Base-by-base conservation (phyloP, 2,113 vertebrate genomes). In the Heteronetta atricapilla region DNA sequence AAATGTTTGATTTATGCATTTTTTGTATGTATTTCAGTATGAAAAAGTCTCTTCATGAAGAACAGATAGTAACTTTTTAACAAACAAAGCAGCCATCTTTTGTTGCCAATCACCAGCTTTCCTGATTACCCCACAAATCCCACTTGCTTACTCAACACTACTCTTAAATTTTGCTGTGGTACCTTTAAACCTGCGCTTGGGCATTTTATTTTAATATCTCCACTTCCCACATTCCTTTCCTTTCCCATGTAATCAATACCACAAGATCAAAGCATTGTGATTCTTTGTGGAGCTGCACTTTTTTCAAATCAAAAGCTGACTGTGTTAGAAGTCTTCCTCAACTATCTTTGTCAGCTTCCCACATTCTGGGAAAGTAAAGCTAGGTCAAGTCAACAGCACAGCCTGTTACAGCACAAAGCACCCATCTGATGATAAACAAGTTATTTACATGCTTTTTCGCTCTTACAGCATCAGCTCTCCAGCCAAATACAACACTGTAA, bases 361-460 rank as follows among this genome's bases (percentile, higher is more conserved):
- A 29, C 13, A 7, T 62, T 82, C 85, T 63, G 53, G 73, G 81
- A 76, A 82, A 88, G 62, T 8, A 79, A 82, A 96, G 86, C 81
- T 76, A 64, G 50, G 40, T 53, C 4, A 7, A 88, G 55, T 13
- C 77, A 94, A 70, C 66, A 90, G 88, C 80, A 60, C 94, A 79
- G 86, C 59, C 59, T 87, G 93, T 90, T 77, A 86, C 55, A 80
- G 93, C 80, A 94, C 89, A 94, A 78, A 90, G 70, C 84, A 85
- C 36, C 83, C 63, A 77, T 85, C 78, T 1, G 13, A 78, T 62
- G 83, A 94, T 55, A 96, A 96, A 96, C 88, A 95, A 94, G 72
- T 75, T 92, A 94, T 96, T 95, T 93, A 95, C 80, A 86, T 90
- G 60, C 59, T 68, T 70, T 86, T 94, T 69, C 76, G 25, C 42